Base-by-base conservation (phyloP, 1,140 invertebrate species). In the Phocides pigmalion region DNA sequence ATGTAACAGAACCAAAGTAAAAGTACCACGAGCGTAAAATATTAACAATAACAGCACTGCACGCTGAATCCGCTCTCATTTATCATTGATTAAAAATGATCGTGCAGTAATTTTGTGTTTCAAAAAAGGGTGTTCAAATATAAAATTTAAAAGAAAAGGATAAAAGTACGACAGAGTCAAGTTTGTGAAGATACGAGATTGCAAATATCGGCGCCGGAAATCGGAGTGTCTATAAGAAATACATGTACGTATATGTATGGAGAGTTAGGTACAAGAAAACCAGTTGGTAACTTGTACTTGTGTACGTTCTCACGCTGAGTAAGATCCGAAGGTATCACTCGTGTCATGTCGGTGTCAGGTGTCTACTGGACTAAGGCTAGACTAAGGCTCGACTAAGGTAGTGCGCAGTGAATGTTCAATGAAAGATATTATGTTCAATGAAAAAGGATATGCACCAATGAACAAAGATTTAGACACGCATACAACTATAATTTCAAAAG, bases 381-480 rank as follows among this genome's bases (percentile, higher is more conserved):
- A 39, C 47, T 50, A 25, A 50, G 20, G 47, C 47, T 53, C 17
- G 47, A 14, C 46, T 12, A 37, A 53, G 14, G 35, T n/a, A 54
- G n/a, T 15, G 32, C 4, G 19, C 17, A 54, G 50, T 56, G 51
- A 56, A 56, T 42, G 51, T 42, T 11, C 51, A 42, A 25, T 56
- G 9, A 11, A 56, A 56, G 8, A 41, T 56, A 56, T 56, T 56
- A 56, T 56, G 32, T 62, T 49, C 46, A 62, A 62, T 62, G 28
- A 22, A 62, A 51, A 50, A 50, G 47, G 61, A 20, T 35, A 15
- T n/a, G 58, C 42, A 49, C 12, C 32, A 46, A 14, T 19, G 28
- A 47, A 17, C 58, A 47, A 50, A 11, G 9, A 32, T 11, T 22
- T 22, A 22, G 2, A 32, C 0, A 32, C 9, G 9, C 28, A 11